Percentiles rank a stretch among this genome's conserved stretches.
phyloP scores from a whole-genome alignment of 2,113 vertebrate genomes.

The Phycodurus eques region DNA sequence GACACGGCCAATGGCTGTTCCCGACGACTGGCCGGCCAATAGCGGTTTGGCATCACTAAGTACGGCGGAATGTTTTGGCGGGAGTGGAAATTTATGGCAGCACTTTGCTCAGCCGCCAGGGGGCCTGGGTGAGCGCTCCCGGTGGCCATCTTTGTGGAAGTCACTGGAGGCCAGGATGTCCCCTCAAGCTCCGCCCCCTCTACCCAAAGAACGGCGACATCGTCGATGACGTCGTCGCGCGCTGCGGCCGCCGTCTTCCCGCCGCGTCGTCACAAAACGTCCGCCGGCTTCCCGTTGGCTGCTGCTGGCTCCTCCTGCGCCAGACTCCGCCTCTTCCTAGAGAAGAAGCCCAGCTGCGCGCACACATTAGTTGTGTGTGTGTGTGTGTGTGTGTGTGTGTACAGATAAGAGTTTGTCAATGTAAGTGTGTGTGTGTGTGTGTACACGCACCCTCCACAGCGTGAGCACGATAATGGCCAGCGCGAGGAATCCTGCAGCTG shows the following conservation, averaged over 20 bases:
- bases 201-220: background rate
- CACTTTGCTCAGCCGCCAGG: background rate
- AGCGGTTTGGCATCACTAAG: background rate
- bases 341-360: constrained; percentile 90
- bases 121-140: background rate
- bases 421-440: background rate
- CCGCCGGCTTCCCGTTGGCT: constrained; percentile 70
- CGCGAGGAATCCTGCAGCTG: constrained; percentile 86
- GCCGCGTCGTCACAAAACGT: constrained; percentile 58
- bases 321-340: constrained; percentile 70
- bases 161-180: background rate
- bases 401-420: no score
- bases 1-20: no score
- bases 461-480: constrained; percentile 84
- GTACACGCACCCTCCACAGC: constrained; percentile 84
- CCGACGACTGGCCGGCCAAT: no score
- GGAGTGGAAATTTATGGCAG: background rate
- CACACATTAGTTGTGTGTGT: background rate
- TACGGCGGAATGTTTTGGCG: no score
- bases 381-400: background rate
- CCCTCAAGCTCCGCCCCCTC: background rate
- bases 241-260: background rate
- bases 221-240: background rate
- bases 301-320: constrained; percentile 52
- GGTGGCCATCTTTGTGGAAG: background rate